These are phyloP conservation scores for Menidia menidia DNA, from an alignment of 2,797 vertebrate species.

Conservation along the genomic window DNA sequence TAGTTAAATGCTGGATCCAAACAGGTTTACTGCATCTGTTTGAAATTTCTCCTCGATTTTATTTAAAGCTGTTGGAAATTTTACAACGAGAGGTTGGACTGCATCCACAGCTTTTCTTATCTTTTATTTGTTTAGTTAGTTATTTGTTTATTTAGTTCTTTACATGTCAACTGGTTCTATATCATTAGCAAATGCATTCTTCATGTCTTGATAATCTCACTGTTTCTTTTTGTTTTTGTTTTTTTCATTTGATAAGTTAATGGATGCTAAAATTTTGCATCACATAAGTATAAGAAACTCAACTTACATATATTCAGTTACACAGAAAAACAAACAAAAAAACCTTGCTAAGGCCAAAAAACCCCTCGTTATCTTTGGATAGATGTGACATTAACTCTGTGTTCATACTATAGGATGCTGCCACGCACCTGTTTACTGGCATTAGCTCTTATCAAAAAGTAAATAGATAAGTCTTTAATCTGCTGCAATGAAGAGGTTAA, in stretches of 20 bases:
- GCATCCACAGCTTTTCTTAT: background rate
- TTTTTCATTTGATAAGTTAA: too few species aligned
- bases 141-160: too few species aligned
- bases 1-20: background rate
- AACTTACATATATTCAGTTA: background rate
- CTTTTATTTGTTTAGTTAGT: too few species aligned
- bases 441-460: slow-evolving; percentile 33
- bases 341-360: background rate
- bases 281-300: background rate
- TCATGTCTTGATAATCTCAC: background rate
- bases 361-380: slow-evolving; percentile 1
- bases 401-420: slow-evolving; percentile 3
- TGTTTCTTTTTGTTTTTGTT: too few species aligned
- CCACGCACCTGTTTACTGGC: background rate
- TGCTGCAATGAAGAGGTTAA: slow-evolving; percentile 29
- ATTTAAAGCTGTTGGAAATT: background rate
- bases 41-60: background rate
- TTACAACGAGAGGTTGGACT: background rate
- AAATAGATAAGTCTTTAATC: slow-evolving; percentile 55
- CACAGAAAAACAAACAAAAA: background rate
- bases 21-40: background rate
- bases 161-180: background rate
- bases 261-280: too few species aligned
- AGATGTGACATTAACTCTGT: slow-evolving; percentile 2
- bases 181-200: background rate